Evolutionary conservation across 2,113 vertebrate genomes (phyloP).

Genomic region (Albula glossodonta): DNA sequence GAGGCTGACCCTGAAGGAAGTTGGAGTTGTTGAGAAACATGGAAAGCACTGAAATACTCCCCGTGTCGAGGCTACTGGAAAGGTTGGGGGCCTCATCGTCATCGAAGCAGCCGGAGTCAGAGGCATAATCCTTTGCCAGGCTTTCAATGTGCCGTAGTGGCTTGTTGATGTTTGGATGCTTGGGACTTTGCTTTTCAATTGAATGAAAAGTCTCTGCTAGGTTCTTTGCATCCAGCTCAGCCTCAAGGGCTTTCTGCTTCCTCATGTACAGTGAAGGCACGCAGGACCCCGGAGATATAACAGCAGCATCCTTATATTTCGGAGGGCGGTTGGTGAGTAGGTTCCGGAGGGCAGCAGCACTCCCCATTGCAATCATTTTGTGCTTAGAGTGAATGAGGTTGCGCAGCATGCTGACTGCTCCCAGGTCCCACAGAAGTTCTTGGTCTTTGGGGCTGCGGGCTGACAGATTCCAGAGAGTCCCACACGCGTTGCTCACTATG

Average conservation of each 20-base stretch:
- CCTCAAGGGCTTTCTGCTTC: constrained; percentile 94
- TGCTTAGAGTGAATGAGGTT: constrained; percentile 98
- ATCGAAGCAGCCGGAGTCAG: constrained; percentile 93
- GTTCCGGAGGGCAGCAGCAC: constrained; percentile 91
- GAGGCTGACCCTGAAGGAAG: constrained; percentile 85
- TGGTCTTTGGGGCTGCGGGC: constrained; percentile 90
- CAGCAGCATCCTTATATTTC: constrained; percentile 85
- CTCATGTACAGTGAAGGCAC: constrained; percentile 93
- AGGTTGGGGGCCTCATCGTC: constrained; percentile 90
- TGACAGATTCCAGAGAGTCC: constrained; percentile 97
- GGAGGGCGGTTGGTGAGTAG: constrained; percentile 89
- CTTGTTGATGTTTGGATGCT: constrained; percentile 77
- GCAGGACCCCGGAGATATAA: constrained; percentile 87
- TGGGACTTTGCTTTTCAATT: constrained; percentile 85
- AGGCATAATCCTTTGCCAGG: constrained; percentile 92
- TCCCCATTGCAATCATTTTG: constrained; percentile 99
- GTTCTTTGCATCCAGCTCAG: constrained; percentile 89
- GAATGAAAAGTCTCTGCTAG: constrained; percentile 87
- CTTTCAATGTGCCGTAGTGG: constrained; percentile 85
- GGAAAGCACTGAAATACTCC: constrained; percentile 83
- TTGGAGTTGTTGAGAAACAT: constrained; percentile 87
- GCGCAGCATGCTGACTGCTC: constrained; percentile 92
- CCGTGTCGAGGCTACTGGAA: constrained; percentile 75
- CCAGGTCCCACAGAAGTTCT: constrained; percentile 95
- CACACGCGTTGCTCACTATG: constrained; percentile 97